phyloP scores from a whole-genome alignment of 2,113 vertebrate species.

The Campylomormyrus tamandua region DNA sequence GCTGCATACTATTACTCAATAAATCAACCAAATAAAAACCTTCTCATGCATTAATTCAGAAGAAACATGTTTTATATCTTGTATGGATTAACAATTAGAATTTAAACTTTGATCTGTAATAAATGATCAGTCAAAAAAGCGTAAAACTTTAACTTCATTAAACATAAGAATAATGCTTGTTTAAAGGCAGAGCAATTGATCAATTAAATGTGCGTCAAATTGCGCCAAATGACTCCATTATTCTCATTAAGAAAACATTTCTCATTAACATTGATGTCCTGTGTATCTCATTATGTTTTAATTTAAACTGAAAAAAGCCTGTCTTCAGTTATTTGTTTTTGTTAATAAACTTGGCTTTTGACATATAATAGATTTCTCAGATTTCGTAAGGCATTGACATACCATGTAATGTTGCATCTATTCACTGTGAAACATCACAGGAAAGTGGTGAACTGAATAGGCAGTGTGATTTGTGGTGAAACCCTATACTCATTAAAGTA shows the following conservation, averaged over 20 bases:
- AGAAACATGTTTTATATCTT: neutral
- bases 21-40: neutral
- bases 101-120: neutral
- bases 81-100: neutral
- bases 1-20: neutral
- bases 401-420: neutral
- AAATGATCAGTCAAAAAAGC: neutral
- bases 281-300: neutral
- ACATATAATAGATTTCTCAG: neutral
- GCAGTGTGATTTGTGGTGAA: neutral
- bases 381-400: neutral
- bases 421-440: neutral
- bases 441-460: neutral
- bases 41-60: neutral
- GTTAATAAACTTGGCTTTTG: neutral
- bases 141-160: neutral
- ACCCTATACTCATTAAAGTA: neutral
- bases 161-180: neutral
- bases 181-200: neutral
- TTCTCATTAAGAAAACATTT: conserved; percentile 12
- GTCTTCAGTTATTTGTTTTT: neutral
- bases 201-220: neutral
- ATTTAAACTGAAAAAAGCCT: neutral
- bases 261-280: neutral
- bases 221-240: neutral